Percentiles rank a stretch among this genome's conserved stretches.
These are phyloP conservation scores for Lepilemur ruficaudatus DNA, from an alignment of 2,797 vertebrate genomes.

Conservation along the genomic window DNA sequence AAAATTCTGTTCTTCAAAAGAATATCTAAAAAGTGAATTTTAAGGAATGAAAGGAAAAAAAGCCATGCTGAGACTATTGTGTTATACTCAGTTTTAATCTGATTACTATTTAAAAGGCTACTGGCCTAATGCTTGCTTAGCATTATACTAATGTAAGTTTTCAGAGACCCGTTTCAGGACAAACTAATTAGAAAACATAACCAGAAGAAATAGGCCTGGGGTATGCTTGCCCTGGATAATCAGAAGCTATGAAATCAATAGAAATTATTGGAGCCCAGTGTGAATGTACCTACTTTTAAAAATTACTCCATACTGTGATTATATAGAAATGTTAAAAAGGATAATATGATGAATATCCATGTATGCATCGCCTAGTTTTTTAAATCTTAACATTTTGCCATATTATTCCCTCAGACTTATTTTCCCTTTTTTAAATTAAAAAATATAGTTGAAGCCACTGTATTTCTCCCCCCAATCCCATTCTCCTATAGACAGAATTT, in stretches of 20 bases:
- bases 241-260: not conserved
- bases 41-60: not conserved
- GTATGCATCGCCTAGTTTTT: not conserved
- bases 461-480: not conserved
- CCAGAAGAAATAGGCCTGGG: not conserved
- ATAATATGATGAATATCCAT: not conserved
- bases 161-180: not conserved
- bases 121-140: not conserved
- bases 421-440: not conserved
- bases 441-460: not conserved
- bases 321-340: not conserved
- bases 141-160: not conserved
- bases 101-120: not conserved
- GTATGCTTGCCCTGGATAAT: not conserved
- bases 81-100: not conserved
- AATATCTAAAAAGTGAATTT: conserved; percentile 1
- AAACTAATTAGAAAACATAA: not conserved
- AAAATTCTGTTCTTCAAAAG: conserved; percentile 16
- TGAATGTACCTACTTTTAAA: not conserved
- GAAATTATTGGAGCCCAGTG: not conserved
- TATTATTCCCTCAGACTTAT: not conserved
- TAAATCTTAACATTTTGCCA: not conserved
- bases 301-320: not conserved
- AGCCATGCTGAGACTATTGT: not conserved
- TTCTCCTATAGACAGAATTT: not conserved